Evolutionary conservation across 64 coral and sea anemone genomes (phyloP).

Genomic region (Acropora yongei): DNA sequence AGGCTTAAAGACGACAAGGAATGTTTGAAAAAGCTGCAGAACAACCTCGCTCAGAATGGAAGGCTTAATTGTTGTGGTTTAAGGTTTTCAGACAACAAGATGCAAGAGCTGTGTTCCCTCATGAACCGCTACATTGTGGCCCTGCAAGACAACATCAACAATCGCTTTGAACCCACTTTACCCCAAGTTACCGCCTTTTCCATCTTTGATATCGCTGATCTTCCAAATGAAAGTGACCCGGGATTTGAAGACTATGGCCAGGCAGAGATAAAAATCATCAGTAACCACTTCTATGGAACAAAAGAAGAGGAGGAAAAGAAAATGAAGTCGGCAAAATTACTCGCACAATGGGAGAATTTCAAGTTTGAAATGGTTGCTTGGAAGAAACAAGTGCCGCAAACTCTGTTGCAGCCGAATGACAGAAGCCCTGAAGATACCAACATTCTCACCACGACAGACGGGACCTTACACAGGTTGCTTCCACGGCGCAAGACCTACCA

Average conservation of each 20-base stretch:
- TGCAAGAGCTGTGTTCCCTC: slow-evolving; percentile 51
- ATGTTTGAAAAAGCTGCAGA: slow-evolving; percentile 52
- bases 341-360: slow-evolving; percentile 54
- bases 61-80: slow-evolving; percentile 38
- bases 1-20: slow-evolving; percentile 42
- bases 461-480: slow-evolving; percentile 50
- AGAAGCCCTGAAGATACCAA: slow-evolving; percentile 53
- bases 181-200: slow-evolving; percentile 46
- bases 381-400: slow-evolving; percentile 52
- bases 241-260: slow-evolving; percentile 47
- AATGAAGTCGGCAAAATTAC: slow-evolving; percentile 44
- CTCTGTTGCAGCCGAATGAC: slow-evolving; percentile 43
- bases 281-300: slow-evolving; percentile 47
- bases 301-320: slow-evolving; percentile 40
- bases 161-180: slow-evolving; percentile 52
- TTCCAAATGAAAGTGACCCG: slow-evolving; percentile 47
- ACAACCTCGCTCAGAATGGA: slow-evolving; percentile 43
- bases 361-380: slow-evolving; percentile 53
- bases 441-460: slow-evolving; percentile 45
- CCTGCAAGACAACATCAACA: slow-evolving; percentile 45
- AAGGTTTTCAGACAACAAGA: slow-evolving; percentile 52
- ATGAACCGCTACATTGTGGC: slow-evolving; percentile 48
- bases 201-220: slow-evolving; percentile 45
- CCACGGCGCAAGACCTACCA: slow-evolving; percentile 15
- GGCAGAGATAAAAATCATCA: slow-evolving; percentile 35